Percentiles rank a stretch among this genome's conserved stretches.
These are phyloP conservation scores for Gnathonemus longibarbis DNA, from an alignment of 2,113 vertebrate species.

Conservation along the genomic window DNA sequence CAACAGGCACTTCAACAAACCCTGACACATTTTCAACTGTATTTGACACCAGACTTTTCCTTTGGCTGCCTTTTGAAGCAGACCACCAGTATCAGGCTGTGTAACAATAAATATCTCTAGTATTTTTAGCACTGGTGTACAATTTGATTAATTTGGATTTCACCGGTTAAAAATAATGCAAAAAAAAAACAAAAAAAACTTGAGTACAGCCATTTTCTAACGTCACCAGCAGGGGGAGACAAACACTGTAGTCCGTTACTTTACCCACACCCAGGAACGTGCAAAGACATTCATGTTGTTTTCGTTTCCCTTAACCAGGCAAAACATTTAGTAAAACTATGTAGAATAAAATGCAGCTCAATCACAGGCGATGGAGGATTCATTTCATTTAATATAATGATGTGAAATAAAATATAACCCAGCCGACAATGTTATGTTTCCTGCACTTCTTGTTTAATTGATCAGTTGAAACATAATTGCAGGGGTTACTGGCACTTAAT, in stretches of 20 bases:
- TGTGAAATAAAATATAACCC: background rate
- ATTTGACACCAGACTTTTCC: background rate
- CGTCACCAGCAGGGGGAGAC: slow-evolving; percentile 11
- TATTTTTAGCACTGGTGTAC: background rate
- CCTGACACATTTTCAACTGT: background rate
- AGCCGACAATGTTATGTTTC: background rate
- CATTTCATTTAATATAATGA: background rate
- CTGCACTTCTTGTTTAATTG: background rate
- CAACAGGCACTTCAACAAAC: background rate
- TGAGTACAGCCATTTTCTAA: background rate
- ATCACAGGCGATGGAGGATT: background rate
- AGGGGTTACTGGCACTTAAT: background rate
- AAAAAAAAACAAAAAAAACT: too few species aligned
- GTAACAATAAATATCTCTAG: background rate
- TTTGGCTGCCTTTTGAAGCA: background rate
- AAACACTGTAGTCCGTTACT: background rate
- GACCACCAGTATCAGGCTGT: background rate
- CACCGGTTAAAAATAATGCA: background rate
- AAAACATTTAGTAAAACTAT: background rate
- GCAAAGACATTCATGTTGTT: background rate
- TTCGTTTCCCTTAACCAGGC: background rate
- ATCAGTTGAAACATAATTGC: background rate
- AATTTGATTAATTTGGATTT: background rate
- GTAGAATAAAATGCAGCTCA: background rate
- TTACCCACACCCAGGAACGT: background rate